Conservation (phyloP, 2,113 vertebrate species). For the Bos taurus region DNA sequence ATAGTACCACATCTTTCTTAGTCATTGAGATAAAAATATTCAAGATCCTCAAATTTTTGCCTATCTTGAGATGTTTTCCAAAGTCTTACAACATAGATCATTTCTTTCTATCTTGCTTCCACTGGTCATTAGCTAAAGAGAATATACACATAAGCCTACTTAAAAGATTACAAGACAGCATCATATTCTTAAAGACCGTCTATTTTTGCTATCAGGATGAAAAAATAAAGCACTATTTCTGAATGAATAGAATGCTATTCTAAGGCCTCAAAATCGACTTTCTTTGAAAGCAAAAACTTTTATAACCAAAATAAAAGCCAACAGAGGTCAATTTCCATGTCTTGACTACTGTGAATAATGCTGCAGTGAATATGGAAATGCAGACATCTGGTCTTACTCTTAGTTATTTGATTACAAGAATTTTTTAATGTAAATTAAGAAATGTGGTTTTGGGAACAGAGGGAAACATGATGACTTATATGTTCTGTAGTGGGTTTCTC, state of each 20-base stretch:
- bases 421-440: background rate
- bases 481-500: background rate
- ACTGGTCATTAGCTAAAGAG: background rate
- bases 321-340: too few species aligned
- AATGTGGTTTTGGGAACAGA: background rate
- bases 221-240: background rate
- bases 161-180: background rate
- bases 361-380: too few species aligned
- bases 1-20: background rate
- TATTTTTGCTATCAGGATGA: background rate
- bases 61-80: background rate
- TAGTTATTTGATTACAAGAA: background rate
- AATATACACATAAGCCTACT: background rate
- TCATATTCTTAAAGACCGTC: background rate
- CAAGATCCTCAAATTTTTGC: background rate
- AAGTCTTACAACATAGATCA: background rate
- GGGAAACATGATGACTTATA: background rate
- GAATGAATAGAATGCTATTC: background rate
- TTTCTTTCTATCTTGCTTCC: background rate
- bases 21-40: background rate
- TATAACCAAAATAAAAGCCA: background rate
- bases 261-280: background rate
- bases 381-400: background rate
- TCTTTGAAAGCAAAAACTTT: background rate
- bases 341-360: too few species aligned